Conservation (phyloP, 1,140 invertebrate species). For the Antheraea mylitta region DNA sequence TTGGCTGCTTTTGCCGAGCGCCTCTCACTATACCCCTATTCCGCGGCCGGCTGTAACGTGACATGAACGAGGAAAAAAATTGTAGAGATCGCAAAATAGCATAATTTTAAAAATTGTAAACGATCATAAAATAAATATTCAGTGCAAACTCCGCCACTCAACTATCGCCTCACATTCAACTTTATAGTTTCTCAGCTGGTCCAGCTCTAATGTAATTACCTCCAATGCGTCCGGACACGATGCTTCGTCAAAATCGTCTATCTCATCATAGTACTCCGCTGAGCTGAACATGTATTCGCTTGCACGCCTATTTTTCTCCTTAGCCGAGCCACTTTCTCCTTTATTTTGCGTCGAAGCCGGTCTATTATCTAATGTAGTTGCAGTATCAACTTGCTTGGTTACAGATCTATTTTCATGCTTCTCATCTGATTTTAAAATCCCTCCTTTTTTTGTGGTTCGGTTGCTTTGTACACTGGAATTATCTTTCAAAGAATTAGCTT, state of each 20-base stretch:
- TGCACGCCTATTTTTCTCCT: constrained; percentile 30
- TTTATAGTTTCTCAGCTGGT: constrained; percentile 47
- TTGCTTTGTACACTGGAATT: neutral
- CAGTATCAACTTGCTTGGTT: neutral
- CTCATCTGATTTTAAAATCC: neutral
- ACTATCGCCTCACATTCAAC: constrained; percentile 48
- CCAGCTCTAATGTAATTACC: constrained; percentile 42
- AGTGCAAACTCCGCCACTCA: constrained; percentile 53
- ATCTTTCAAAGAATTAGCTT: neutral
- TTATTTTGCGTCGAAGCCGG: constrained; percentile 12
- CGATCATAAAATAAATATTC: neutral
- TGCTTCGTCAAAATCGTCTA: constrained; percentile 33
- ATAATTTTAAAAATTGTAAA: no score
- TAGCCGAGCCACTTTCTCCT: constrained; percentile 11
- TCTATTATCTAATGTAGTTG: constrained; percentile 7
- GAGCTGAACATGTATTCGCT: constrained; percentile 61
- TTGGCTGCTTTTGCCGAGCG: no score
- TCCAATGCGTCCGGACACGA: constrained; percentile 46
- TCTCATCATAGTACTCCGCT: constrained; percentile 55
- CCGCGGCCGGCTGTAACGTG: no score
- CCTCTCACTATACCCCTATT: no score
- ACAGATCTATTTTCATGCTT: neutral
- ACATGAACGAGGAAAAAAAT: no score
- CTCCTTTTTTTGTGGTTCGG: neutral
- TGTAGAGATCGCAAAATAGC: no score